phyloP scores from a whole-genome alignment of 2,797 vertebrate species.

The Typhlichthys eigenmanni region DNA sequence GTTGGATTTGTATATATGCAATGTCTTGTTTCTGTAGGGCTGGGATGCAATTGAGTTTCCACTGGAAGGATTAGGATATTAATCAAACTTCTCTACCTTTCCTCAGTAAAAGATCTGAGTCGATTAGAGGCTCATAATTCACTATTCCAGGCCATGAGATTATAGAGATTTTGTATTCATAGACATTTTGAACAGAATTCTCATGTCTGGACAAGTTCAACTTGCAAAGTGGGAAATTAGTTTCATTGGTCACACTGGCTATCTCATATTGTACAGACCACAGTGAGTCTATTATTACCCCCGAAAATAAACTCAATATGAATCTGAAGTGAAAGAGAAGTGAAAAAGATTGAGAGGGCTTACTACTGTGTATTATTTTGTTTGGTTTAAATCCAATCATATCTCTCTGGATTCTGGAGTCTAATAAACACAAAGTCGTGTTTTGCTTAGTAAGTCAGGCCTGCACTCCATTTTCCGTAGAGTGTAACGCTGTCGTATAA shows the following conservation, averaged over 20 bases:
- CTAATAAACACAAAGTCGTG: constrained; percentile 65
- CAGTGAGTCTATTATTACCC: constrained; percentile 42
- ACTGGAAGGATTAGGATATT: constrained; percentile 58
- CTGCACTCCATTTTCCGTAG: constrained; percentile 64
- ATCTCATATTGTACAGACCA: constrained; percentile 21
- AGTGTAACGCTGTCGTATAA: constrained; percentile 56
- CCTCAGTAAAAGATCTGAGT: constrained; percentile 53
- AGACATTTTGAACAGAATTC: constrained; percentile 12
- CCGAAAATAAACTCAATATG: constrained; percentile 40
- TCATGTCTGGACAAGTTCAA: constrained; percentile 50
- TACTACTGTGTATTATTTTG: constrained; percentile 60
- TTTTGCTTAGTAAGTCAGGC: constrained; percentile 67
- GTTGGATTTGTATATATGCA: constrained; percentile 26
- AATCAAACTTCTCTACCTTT: constrained; percentile 44
- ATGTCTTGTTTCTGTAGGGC: constrained; percentile 20
- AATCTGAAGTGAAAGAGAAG: constrained; percentile 18
- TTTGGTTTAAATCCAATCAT: constrained; percentile 56
- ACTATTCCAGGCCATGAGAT: constrained; percentile 48
- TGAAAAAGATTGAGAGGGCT: constrained; percentile 35
- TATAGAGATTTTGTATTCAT: constrained; percentile 37
- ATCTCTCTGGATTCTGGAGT: constrained; percentile 50
- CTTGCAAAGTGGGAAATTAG: constrained; percentile 4
- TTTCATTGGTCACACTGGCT: constrained; percentile 18
- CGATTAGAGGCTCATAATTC: constrained; percentile 42
- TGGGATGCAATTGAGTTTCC: constrained; percentile 55